phyloP scores from a whole-genome alignment of 2,888 invertebrate species.

The Cryptocephalus primarius region DNA sequence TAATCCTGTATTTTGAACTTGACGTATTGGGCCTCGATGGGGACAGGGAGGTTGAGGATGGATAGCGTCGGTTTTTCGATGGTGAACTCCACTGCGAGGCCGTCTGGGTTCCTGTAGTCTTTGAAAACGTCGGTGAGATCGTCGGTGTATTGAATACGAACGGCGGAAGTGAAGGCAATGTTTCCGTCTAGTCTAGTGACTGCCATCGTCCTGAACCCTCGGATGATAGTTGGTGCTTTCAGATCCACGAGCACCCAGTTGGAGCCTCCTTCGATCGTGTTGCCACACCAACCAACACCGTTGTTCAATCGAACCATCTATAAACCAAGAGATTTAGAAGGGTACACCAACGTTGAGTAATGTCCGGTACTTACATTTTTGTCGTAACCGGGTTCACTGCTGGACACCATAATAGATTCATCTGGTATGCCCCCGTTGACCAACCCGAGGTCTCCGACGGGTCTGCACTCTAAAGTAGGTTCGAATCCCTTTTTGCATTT shows the following conservation, averaged over 20 bases:
- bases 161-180: conserved; percentile 81
- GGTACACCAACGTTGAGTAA: background rate
- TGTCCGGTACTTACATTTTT: conserved; percentile 50
- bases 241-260: conserved; percentile 85
- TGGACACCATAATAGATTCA: conserved; percentile 76
- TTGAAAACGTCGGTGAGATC: conserved; percentile 80
- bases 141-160: conserved; percentile 79
- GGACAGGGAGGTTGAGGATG: conserved; percentile 78
- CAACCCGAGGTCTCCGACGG: conserved; percentile 79
- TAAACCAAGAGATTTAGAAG: conserved; percentile 7
- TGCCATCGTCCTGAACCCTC: conserved; percentile 86
- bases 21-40: conserved; percentile 82
- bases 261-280: conserved; percentile 70
- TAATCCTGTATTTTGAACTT: conserved; percentile 82
- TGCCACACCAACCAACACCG: conserved; percentile 84
- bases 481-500: conserved; percentile 76
- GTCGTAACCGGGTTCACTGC: conserved; percentile 69
- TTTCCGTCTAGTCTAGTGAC: conserved; percentile 73
- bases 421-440: conserved; percentile 85
- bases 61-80: conserved; percentile 85
- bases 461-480: conserved; percentile 79
- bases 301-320: conserved; percentile 76
- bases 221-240: conserved; percentile 76
- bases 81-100: conserved; percentile 85
- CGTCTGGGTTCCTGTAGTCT: conserved; percentile 87